Base-by-base conservation (phyloP, 2,888 invertebrate genomes). In the Trichopria drosophilae region DNA sequence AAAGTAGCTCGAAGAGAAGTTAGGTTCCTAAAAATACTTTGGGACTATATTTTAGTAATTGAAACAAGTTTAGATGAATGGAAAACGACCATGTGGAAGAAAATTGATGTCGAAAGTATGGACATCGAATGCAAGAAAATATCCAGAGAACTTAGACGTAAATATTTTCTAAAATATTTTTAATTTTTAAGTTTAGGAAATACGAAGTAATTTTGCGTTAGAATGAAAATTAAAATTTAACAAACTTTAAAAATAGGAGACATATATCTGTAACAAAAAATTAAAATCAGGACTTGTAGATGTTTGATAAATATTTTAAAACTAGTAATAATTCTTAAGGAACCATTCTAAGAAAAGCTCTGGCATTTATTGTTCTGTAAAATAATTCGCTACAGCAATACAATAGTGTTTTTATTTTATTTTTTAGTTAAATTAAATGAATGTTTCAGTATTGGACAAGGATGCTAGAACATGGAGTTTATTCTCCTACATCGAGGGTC, bases 61-160 rank as follows among this genome's bases (percentile, higher is more conserved):
- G 81, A 84, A 66, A 87, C 88, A 1, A 88, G 87, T 48, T 86
- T 96, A 48, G 86, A 89, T 42, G 90, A 90, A 72, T 97, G 96
- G 96, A 93, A 94, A 75, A 89, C 84, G 51, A 95, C 94, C 0
- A 85, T 88, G 0, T 97, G 96, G 96, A 88, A 88, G 68, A 90
- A 90, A 69, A 92, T 96, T 52, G 93, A 96, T 66, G 90, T 94
- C 2, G 96, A 96, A 66, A 85, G 84, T 44, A 93, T 96, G 91
- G 95, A 96, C 69, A 86, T 90, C 74, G 94, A 95, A 69, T 91
- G 94, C 77, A 96, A 96, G 75, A 87, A 90, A 63, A 90, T 94
- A 69, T 86, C 88, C 1, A 93, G 93, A 68, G 93, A 93, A 62
- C 74, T 93, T 22, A 80, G 90, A 60, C 82, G 90, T 84, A 64